Base-by-base conservation (phyloP, 2,888 invertebrate genomes). In the Strigamia transsilvanica region DNA sequence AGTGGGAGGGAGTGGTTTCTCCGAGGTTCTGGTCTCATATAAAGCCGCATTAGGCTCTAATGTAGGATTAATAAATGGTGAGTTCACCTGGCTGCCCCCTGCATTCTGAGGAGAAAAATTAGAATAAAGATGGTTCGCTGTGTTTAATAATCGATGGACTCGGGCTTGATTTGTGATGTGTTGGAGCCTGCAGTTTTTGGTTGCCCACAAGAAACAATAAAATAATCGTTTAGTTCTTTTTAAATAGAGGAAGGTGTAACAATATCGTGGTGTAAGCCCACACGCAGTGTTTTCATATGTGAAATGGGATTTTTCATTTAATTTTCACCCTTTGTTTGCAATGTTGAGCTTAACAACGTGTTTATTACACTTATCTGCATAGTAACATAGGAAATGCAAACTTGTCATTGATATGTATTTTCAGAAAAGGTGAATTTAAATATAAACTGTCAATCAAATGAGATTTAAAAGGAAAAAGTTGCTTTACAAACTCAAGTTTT, bases 21-120 rank as follows among this genome's bases (percentile, higher is more conserved):
- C 21, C 27, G 23, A 73, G 73, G 73, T 73, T 73, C 73, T 46
- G 46, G 23, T 23, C 42, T 23, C 80, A 51, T 80, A 23, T 23
- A 46, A 80, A 80, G 80, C 41, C 80, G 23, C 46, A 80, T 80
- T 80, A 80, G 51, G 18, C 23, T 51, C 51, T 80, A 80, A 80
- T 80, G 80, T 80, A 51, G 80, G 80, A 80, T 80, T 80, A 80
- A 80, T 80, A 51, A 21, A 46, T 46, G 46, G 46, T 46, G 46
- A 46, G 46, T 46, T 46, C 46, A 46, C 46, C 15, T 46, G 46
- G 46, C 46, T 46, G 46, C 46, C 46, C 46, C 12, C 46, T 46
- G n/a, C 46, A 13, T 46, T 46, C 15, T 46, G 46, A 15, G 5
- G n/a, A 46, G 46, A n/a, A n/a, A n/a, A 46, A 46, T 46, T 46